Percentiles rank a stretch among this genome's conserved stretches.
Conservation (phyloP, 2,113 vertebrate species). For the Diadophis punctatus region DNA sequence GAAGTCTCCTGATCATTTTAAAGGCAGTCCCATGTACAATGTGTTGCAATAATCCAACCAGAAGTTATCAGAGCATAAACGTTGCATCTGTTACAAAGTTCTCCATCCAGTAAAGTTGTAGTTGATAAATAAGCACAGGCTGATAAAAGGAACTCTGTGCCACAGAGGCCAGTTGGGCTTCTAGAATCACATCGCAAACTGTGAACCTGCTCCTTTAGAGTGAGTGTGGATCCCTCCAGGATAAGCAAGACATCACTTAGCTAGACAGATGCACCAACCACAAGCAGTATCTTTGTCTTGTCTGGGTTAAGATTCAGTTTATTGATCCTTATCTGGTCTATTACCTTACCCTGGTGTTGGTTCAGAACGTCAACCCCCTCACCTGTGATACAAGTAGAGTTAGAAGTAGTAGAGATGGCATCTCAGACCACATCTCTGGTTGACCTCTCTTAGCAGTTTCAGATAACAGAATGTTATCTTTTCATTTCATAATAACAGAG, state of each 20-base stretch:
- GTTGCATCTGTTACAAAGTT: neutral
- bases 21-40: neutral
- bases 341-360: neutral
- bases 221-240: neutral
- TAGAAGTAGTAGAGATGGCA: neutral
- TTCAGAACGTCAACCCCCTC: neutral
- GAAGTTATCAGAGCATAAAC: neutral
- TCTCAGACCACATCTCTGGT: neutral
- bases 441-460: neutral
- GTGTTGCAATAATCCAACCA: neutral
- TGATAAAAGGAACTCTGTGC: neutral
- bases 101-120: neutral
- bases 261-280: neutral
- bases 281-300: neutral
- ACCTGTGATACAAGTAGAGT: neutral
- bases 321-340: neutral
- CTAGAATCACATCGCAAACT: neutral
- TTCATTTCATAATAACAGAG: neutral
- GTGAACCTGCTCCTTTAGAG: neutral
- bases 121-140: neutral
- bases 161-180: neutral
- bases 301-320: neutral
- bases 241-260: neutral
- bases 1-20: neutral
- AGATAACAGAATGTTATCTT: neutral